Percentiles rank a stretch among this genome's conserved stretches.
These are phyloP conservation scores for Onchidella celtica DNA, from an alignment of 2,888 invertebrate genomes.

Conservation along the genomic window DNA sequence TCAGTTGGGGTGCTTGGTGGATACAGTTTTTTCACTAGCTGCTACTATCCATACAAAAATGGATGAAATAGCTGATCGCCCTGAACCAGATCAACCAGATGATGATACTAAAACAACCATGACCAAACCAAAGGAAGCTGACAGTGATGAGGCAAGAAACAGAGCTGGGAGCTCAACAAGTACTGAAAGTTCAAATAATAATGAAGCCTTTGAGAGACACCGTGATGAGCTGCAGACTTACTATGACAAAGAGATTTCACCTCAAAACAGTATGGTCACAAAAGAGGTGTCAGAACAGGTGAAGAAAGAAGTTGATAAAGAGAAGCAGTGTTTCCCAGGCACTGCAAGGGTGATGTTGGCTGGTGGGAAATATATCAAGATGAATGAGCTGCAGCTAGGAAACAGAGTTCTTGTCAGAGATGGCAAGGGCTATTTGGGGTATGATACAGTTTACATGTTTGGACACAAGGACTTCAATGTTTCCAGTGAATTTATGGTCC, in stretches of 20 bases:
- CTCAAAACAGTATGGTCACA: constrained; percentile 11
- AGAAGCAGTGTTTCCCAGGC: constrained; percentile 37
- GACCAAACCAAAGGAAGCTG: too few relatives aligned
- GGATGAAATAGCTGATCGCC: constrained; percentile 44
- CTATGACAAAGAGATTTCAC: constrained; percentile 15
- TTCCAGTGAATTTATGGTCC: constrained; percentile 11
- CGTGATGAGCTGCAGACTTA: constrained; percentile 15
- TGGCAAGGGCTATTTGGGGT: neutral
- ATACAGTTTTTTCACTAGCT: constrained; percentile 41
- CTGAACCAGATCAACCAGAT: constrained; percentile 12
- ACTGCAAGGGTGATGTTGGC: constrained; percentile 7
- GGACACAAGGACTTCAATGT: constrained; percentile 29
- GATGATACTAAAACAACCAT: too few relatives aligned
- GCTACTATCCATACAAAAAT: constrained; percentile 40
- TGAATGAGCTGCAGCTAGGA: constrained; percentile 23
- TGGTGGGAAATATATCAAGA: constrained; percentile 15
- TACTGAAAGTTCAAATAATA: neutral
- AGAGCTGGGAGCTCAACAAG: neutral
- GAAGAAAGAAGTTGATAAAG: constrained; percentile 26
- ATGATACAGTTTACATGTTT: constrained; percentile 50
- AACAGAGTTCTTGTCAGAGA: constrained; percentile 29
- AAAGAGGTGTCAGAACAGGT: constrained; percentile 29
- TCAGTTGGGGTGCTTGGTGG: constrained; percentile 35
- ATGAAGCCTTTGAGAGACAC: neutral
- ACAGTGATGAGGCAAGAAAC: neutral